Evolutionary conservation across 2,113 vertebrate species (phyloP).

Genomic region (Hippocampus barbouri): DNA sequence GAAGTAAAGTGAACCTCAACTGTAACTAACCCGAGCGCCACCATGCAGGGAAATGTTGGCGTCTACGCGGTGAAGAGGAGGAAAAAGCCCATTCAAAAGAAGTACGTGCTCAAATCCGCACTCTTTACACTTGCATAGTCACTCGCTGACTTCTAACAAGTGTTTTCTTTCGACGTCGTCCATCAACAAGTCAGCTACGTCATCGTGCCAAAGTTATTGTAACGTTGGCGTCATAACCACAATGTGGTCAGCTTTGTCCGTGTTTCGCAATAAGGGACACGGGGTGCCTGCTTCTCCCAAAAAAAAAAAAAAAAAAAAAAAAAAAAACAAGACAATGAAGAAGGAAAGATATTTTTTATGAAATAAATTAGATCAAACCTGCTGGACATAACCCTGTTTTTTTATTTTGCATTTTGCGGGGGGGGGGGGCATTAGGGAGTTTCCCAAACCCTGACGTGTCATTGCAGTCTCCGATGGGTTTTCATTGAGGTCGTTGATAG

Average conservation of each 20-base stretch:
- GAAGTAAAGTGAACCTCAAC: background rate
- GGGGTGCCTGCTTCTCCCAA: too few relatives aligned
- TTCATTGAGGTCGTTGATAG: too few relatives aligned
- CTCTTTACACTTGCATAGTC: background rate
- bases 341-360: too few relatives aligned
- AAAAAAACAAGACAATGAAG: too few relatives aligned
- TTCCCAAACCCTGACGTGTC: too few relatives aligned
- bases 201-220: background rate
- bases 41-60: constrained; percentile 34
- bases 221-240: background rate
- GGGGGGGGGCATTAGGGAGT: too few relatives aligned
- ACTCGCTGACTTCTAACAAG: background rate
- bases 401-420: too few relatives aligned
- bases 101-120: background rate
- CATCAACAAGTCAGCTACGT: background rate
- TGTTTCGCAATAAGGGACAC: background rate
- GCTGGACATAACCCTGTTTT: too few relatives aligned
- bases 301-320: too few relatives aligned
- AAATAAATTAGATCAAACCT: too few relatives aligned
- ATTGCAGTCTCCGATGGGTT: too few relatives aligned
- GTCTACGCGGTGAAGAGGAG: constrained; percentile 41
- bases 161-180: background rate
- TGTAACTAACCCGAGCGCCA: background rate
- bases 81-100: constrained; percentile 47
- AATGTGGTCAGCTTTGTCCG: background rate